Evolutionary conservation across 2,888 invertebrate genomes (phyloP), one percentile per base, ranked within the genome.

Genomic region (Amblyjoppa proteus): DNA sequence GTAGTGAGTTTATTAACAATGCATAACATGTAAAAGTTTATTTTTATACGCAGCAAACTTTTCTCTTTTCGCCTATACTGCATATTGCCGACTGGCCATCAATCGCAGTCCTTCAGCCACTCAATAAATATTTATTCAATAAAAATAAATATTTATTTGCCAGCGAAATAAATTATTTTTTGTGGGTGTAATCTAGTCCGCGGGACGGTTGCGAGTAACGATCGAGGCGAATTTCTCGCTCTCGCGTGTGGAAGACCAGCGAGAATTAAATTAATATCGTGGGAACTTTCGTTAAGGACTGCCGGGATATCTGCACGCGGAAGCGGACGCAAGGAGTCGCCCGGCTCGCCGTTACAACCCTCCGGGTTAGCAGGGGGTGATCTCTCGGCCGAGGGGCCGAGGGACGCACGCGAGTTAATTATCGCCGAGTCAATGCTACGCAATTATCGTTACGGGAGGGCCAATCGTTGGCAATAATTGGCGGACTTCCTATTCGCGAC

Each of bases 201-300:
- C 45, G 28, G 20, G 51, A 64, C 68, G 20, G 64, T 82, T 82
- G 79, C 51, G 78, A 78, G 75, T 66, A 45, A 41, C 28, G 73
- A 74, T 41, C 28, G 49, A 70, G 70, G 64, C 16, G n/a, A 61
- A 75, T 70, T 76, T 20, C 41, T 38, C 4, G n/a, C n/a, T 66
- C 16, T 25, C 34, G 66, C 38, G 38, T 38, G 66, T 34, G 31
- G n/a, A 28, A 16, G 11, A 16, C 20, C 9, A 58, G 58, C 7
- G 58, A 58, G 58, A 58, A 58, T 25, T 6, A 58, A 11, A 53
- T 34, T 58, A 38, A 89, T 85, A 87, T 89, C 92, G 92, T 92
- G 92, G 91, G 92, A 92, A 92, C 90, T 91, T 89, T 90, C 91
- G 92, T 92, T 91, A 89, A 84, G 79, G 87, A 85, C 84, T 86